phyloP scores from a whole-genome alignment of 2,888 invertebrate species.

The Callimorpha dominula region DNA sequence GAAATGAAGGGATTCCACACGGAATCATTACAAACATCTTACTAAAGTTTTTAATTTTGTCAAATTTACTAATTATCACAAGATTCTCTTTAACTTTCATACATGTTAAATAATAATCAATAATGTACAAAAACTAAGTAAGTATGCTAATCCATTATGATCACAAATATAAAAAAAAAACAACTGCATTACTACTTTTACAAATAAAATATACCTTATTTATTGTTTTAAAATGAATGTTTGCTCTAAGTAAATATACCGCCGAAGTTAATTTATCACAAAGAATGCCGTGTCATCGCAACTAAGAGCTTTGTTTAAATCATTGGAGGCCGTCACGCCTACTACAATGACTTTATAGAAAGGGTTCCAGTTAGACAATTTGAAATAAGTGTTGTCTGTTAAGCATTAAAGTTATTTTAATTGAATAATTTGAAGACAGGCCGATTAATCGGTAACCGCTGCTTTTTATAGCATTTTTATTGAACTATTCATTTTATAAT shows the following conservation, averaged over 20 bases:
- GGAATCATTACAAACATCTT: too few relatives aligned
- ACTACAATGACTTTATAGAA: conserved; percentile 73
- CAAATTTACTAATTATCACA: not conserved
- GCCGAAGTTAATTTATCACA: conserved; percentile 51
- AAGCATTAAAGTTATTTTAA: conserved; percentile 66
- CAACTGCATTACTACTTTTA: not conserved
- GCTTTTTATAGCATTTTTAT: conserved; percentile 34
- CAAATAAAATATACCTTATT: conserved; percentile 27
- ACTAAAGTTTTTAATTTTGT: not conserved
- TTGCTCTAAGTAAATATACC: conserved; percentile 47
- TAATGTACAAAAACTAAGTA: too few relatives aligned
- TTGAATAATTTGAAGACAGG: conserved; percentile 61
- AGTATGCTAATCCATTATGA: not conserved
- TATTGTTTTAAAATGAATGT: conserved; percentile 42
- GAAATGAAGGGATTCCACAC: too few relatives aligned
- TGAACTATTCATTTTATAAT: conserved; percentile 18
- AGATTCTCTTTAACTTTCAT: not conserved
- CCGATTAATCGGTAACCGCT: conserved; percentile 44
- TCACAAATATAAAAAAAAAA: not conserved
- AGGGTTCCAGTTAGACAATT: conserved; percentile 71
- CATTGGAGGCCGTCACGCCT: conserved; percentile 72
- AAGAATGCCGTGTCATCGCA: conserved; percentile 72
- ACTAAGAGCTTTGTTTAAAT: conserved; percentile 82
- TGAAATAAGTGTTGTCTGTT: conserved; percentile 65
- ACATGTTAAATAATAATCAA: not conserved